Base-by-base conservation (phyloP, 2,113 vertebrate genomes). In the Gopherus flavomarginatus region DNA sequence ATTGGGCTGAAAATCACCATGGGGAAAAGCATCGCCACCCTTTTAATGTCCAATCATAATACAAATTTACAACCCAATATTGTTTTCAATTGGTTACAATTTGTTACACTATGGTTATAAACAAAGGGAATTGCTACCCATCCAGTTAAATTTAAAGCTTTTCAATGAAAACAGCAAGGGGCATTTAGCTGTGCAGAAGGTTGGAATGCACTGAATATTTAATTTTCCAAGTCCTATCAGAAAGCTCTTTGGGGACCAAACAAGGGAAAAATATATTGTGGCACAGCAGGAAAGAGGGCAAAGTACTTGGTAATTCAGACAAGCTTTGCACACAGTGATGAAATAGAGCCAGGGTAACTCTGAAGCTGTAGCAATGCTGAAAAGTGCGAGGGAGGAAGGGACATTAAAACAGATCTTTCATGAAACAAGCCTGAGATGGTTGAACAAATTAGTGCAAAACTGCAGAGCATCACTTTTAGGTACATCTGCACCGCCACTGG, bases 151-250 rank as follows among this genome's bases (percentile, higher is more conserved):
- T 97, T 81, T 91, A 94, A 90, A 96, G 95, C 96, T 94, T 90
- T 95, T 95, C 87, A 94, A 5, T 86, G 92, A 52, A 83, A 97
- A 90, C 92, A 96, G 96, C 88, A 92, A 97, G 95, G 92, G 85
- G 94, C 56, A 84, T 94, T 96, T 96, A 95, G 87, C 91, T 92
- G 80, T 87, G 87, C 85, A 94, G 87, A 92, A 96, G 92, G 85
- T 42, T 95, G 93, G 81, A 56, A 83, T 77, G 35, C 29, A 81
- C n/a, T 35, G 88, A 96, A 87, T 95, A 95, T 94, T 90, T 96
- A 87, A 97, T 97, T 97, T 96, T 50, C 87, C 95, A 97, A 97
- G 86, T 35, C 59, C 59, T 93, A 93, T 89, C 92, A 96, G 93
- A 72, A 85, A 93, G 81, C 47, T 94, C 95, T 90, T 87, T 82